phyloP scores from a whole-genome alignment of 2,113 vertebrate genomes.

The Callipepla californica region DNA sequence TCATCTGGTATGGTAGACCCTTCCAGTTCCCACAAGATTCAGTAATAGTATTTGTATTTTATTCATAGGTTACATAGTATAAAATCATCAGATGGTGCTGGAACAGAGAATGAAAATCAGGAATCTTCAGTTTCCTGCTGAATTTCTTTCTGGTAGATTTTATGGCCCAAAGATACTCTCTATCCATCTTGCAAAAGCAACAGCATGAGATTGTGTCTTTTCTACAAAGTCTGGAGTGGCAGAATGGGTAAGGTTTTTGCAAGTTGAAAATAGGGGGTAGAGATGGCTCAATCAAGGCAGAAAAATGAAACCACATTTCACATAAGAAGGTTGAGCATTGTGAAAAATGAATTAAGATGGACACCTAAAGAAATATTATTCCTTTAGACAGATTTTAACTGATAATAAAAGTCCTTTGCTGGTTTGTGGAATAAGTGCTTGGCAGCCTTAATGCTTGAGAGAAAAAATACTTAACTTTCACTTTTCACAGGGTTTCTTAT shows the following conservation, averaged over 20 bases:
- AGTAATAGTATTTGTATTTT: not conserved
- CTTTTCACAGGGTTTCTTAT: not conserved
- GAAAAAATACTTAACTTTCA: rapidly evolving
- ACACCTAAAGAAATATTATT: not conserved
- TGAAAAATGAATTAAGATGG: not conserved
- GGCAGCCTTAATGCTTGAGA: not conserved
- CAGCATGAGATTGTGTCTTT: not conserved
- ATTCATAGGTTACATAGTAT: not conserved
- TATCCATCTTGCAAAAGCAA: not conserved
- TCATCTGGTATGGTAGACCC: not conserved
- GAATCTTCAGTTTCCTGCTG: not conserved
- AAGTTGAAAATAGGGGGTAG: not conserved
- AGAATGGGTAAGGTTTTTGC: not conserved
- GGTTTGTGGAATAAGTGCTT: not conserved
- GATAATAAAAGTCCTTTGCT: not conserved
- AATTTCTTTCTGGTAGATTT: not conserved
- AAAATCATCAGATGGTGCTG: not conserved
- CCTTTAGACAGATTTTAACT: not conserved
- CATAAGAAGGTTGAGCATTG: not conserved
- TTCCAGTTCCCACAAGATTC: not conserved
- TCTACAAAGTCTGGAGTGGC: not conserved
- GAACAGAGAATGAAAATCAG: not conserved
- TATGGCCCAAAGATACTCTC: not conserved
- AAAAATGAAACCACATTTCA: not conserved
- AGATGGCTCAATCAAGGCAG: not conserved